phyloP scores from a whole-genome alignment of 2,888 invertebrate genomes.

The Theretra japonica region DNA sequence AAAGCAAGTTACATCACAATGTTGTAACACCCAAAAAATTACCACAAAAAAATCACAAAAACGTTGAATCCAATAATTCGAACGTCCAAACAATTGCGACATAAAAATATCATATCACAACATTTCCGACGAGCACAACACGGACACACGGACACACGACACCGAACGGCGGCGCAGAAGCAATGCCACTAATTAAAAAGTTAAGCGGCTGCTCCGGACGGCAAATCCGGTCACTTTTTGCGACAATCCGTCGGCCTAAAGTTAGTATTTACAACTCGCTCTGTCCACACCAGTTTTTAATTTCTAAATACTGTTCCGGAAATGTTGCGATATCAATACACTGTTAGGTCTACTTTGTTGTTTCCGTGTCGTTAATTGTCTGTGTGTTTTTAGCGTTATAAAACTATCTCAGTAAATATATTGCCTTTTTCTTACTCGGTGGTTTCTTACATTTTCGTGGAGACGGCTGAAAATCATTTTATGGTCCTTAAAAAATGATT shows the following conservation, averaged over 20 bases:
- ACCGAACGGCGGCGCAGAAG: slow-evolving; percentile 16
- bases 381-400: neutral
- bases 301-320: slow-evolving; percentile 21
- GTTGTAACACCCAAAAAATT: neutral
- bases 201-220: slow-evolving; percentile 44
- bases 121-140: slow-evolving; percentile 8
- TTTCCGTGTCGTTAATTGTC: neutral
- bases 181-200: slow-evolving; percentile 47
- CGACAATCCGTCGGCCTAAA: slow-evolving; percentile 36
- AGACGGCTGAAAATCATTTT: too few species aligned
- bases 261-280: slow-evolving; percentile 41
- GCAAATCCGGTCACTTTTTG: slow-evolving; percentile 42
- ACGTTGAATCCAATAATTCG: too few species aligned
- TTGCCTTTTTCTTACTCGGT: neutral
- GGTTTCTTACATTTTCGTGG: too few species aligned
- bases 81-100: neutral
- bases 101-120: neutral
- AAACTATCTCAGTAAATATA: neutral
- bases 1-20: too few species aligned
- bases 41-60: neutral
- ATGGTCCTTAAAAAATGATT: too few species aligned
- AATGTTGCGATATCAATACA: slow-evolving; percentile 13
- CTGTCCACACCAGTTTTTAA: slow-evolving; percentile 20
- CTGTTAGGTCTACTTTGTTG: neutral
- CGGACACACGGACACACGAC: neutral